Evolutionary conservation across 2,113 vertebrate genomes (phyloP).

Genomic region (Muntiacus reevesi): DNA sequence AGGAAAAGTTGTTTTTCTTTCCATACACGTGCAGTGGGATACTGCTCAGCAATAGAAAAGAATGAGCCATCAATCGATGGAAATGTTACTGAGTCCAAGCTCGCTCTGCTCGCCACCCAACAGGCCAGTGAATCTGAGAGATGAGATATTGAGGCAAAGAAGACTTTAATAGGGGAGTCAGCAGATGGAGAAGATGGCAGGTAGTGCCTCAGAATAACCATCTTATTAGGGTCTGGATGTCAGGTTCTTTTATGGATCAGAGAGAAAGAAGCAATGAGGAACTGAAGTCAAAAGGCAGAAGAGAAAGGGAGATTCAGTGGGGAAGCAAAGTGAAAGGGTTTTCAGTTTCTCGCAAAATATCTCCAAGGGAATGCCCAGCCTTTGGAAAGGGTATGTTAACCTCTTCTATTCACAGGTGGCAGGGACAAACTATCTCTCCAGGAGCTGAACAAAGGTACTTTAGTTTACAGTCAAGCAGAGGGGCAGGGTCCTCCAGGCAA

Average conservation of each 20-base stretch:
- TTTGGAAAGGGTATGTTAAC: background rate
- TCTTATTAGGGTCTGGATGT: background rate
- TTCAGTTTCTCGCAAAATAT: background rate
- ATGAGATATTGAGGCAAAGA: background rate
- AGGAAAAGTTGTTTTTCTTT: background rate
- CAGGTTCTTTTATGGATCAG: background rate
- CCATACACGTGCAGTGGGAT: background rate
- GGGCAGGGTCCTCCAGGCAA: background rate
- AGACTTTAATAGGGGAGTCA: background rate
- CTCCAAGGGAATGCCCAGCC: background rate
- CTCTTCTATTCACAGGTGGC: background rate
- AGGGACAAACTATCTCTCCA: background rate
- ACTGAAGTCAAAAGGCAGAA: background rate
- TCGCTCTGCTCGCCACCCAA: fast-evolving
- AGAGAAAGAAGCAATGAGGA: background rate
- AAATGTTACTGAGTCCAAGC: background rate
- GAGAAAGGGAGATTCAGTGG: background rate
- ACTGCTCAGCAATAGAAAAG: background rate
- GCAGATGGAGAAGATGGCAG: background rate
- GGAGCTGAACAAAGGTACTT: background rate
- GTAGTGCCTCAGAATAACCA: background rate
- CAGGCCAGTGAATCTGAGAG: background rate
- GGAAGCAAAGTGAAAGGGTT: background rate
- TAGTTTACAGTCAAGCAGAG: background rate
- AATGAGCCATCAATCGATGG: background rate